Conservation (phyloP, 2,888 invertebrate species). For the Punctoribates punctum region DNA sequence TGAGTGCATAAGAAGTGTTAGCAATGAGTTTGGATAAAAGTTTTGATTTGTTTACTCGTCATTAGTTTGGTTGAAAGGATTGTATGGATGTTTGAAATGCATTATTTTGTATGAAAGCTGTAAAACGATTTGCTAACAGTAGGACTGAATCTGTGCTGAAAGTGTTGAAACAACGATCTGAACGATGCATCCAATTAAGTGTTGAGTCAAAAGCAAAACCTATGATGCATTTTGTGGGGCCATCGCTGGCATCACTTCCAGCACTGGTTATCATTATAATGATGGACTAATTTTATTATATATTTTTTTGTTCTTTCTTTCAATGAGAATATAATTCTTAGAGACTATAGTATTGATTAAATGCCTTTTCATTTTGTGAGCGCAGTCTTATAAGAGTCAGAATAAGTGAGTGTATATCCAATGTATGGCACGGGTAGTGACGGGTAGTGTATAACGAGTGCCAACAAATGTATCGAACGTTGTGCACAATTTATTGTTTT, state of each 20-base stretch:
- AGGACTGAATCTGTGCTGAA: background rate
- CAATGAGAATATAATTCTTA: slow-evolving; percentile 18
- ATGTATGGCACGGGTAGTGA: background rate
- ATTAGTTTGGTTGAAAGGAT: too few relatives aligned
- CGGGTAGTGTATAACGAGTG: slow-evolving; percentile 22
- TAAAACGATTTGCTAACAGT: slow-evolving; percentile 18
- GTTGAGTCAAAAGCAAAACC: background rate
- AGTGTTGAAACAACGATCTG: background rate
- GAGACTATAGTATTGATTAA: slow-evolving; percentile 13
- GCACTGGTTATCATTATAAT: slow-evolving; percentile 24
- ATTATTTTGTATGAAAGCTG: slow-evolving; percentile 8
- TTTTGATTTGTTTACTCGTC: too few relatives aligned
- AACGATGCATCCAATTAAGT: slow-evolving; percentile 8
- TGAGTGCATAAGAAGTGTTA: too few relatives aligned
- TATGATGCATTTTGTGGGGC: slow-evolving; percentile 10
- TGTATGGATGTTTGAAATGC: too few relatives aligned
- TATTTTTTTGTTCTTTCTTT: slow-evolving; percentile 3
- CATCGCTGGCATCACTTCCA: background rate
- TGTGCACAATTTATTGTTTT: slow-evolving; percentile 30
- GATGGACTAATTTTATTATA: slow-evolving; percentile 12
- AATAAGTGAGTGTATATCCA: background rate
- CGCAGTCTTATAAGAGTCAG: background rate
- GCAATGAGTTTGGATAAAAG: too few relatives aligned
- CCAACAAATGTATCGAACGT: slow-evolving; percentile 20
- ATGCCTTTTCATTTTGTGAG: background rate